Conservation (phyloP, 2,797 vertebrate species). For the Pyrrhura leucotis region DNA sequence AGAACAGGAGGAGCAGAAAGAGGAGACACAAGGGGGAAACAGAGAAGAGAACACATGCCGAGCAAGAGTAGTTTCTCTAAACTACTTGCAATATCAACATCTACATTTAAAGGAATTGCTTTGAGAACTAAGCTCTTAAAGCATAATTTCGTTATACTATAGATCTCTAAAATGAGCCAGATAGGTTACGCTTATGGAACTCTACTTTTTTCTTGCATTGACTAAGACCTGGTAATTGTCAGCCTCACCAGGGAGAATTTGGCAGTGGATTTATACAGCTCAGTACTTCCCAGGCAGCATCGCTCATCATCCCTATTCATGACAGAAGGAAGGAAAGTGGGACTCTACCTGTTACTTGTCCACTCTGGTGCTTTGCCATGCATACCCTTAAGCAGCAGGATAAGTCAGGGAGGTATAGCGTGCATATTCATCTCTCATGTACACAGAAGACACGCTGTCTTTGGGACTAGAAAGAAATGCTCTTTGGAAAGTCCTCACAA, state of each 20-base stretch:
- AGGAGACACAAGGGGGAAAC: neutral
- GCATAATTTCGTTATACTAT: neutral
- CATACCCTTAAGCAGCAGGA: neutral
- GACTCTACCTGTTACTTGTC: neutral
- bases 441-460: neutral
- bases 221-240: neutral
- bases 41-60: neutral
- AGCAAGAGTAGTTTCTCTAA: neutral
- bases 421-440: neutral
- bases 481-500: neutral
- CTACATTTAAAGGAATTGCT: neutral
- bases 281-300: neutral
- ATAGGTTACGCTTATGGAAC: neutral
- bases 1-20: neutral
- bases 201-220: rapidly evolving
- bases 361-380: neutral
- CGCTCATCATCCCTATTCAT: neutral
- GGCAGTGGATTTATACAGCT: neutral
- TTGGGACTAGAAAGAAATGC: neutral
- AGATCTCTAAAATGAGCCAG: neutral
- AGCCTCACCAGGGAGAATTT: neutral
- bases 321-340: neutral
- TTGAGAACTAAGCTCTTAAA: neutral
- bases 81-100: neutral
- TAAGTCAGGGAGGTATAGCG: neutral